Evolutionary conservation across 2,113 vertebrate species (phyloP).

Genomic region (Catharus fuscescens): DNA sequence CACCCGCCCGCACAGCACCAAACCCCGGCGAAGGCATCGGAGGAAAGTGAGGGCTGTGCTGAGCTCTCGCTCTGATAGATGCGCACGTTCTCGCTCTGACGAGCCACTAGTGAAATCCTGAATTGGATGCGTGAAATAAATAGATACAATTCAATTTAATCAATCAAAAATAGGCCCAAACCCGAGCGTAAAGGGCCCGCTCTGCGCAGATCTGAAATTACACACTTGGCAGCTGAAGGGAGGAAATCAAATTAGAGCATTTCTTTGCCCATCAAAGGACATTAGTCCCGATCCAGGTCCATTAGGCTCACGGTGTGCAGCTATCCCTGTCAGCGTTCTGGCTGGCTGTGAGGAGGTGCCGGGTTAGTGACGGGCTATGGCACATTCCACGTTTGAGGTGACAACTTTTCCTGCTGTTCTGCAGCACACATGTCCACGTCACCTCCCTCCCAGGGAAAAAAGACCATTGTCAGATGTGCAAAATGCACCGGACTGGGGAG

Average conservation of each 20-base stretch:
- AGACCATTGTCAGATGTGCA: not conserved
- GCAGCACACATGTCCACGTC: fast-evolving
- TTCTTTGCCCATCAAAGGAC: constrained; percentile 7
- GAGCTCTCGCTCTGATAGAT: not conserved
- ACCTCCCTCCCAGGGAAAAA: not conserved
- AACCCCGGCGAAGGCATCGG: not conserved
- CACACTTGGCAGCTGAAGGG: not conserved
- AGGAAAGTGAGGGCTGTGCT: not conserved
- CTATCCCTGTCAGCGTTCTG: not conserved
- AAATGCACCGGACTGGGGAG: fast-evolving
- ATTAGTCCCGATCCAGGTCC: not conserved
- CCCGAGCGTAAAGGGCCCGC: not conserved
- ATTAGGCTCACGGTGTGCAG: fast-evolving
- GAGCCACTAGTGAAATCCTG: not conserved
- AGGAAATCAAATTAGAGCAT: constrained; percentile 40
- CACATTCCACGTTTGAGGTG: fast-evolving
- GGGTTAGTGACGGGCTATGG: fast-evolving
- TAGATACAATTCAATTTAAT: not conserved
- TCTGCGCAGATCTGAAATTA: not conserved
- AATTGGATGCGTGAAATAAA: not conserved
- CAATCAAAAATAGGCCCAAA: not conserved
- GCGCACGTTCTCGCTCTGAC: not conserved
- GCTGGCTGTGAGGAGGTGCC: not conserved
- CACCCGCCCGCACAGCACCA: not conserved
- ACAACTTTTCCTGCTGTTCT: not conserved